Base-by-base conservation (phyloP, 2,113 vertebrate species). In the Chaetodon trifascialis region DNA sequence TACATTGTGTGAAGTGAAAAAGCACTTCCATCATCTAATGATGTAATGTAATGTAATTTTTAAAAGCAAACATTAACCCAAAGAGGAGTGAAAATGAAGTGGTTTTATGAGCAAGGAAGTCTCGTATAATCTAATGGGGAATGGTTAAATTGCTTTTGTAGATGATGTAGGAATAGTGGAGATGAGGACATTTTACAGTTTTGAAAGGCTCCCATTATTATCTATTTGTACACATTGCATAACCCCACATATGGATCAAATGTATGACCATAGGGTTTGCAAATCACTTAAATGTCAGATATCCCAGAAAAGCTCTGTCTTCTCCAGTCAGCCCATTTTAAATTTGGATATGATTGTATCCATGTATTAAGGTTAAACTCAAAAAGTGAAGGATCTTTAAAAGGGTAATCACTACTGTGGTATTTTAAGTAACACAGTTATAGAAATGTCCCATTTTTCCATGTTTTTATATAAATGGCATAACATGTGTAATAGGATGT, bases 351-450 rank as follows among this genome's bases (percentile, higher is more conserved):
- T 42, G 60, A 86, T 86, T 76, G 71, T 36, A 84, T 89, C 75
- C 49, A 46, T 73, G 52, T 60, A 83, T 91, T 83, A 82, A 75
- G 79, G 75, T 82, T 81, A 76, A 81, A 86, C 51, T 71, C 67
- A 73, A 55, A 85, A 70, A 80, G 49, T 69, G 8, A 47, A 55
- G 67, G 47, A 80, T 85, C 73, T 87, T 89, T 82, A 25, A 90
- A 94, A 93, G 93, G 92, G 88, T 86, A 92, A 92, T 88, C 71
- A 79, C 83, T 85, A 79, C 75, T 75, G 79, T 90, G 90, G 79
- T 93, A 94, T 93, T 93, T 88, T 84, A 88, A 91, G 88, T 90
- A 91, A 93, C 86, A 86, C 21, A 76, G 82, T 91, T 91, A 91
- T 46, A 86, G 77, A 89, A 90, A 91, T 84, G 83, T 77, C 82